These are phyloP conservation scores for Cuculus canorus DNA, from an alignment of 2,797 vertebrate species.

Conservation along the genomic window DNA sequence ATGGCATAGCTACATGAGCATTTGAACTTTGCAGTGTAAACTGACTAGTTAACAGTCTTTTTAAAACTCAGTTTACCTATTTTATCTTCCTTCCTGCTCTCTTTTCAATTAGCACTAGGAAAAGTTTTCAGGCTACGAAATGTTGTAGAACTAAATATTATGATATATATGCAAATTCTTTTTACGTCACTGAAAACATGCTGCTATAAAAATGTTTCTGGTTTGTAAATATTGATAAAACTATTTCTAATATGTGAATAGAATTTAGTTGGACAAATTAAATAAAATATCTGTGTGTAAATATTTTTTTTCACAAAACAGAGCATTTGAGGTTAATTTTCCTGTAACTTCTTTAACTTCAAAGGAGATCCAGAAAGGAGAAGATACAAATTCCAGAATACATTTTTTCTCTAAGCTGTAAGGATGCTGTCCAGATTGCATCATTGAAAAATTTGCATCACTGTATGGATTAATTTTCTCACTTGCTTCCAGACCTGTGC, in stretches of 20 bases:
- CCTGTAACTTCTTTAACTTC: not conserved
- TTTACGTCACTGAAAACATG: not conserved
- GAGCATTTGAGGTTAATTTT: not conserved
- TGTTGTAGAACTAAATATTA: not conserved
- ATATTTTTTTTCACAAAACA: not conserved
- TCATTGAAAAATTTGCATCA: not conserved
- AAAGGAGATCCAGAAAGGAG: not conserved
- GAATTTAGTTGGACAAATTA: not conserved
- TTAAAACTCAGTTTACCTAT: not conserved
- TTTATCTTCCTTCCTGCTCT: not conserved
- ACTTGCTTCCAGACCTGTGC: not conserved
- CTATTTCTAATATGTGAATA: not conserved
- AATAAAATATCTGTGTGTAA: not conserved
- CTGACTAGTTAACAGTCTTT: not conserved
- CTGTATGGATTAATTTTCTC: not conserved
- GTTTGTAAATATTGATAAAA: constrained; percentile 1
- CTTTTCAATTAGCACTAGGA: not conserved
- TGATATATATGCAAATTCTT: not conserved
- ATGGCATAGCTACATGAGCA: not conserved
- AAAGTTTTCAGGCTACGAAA: not conserved
- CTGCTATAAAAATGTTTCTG: not conserved
- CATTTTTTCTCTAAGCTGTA: not conserved
- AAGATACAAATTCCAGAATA: not conserved
- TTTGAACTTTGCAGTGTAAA: not conserved
- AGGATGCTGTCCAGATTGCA: not conserved